Conservation (phyloP, 2,888 invertebrate genomes). For the Brachyptera risi region DNA sequence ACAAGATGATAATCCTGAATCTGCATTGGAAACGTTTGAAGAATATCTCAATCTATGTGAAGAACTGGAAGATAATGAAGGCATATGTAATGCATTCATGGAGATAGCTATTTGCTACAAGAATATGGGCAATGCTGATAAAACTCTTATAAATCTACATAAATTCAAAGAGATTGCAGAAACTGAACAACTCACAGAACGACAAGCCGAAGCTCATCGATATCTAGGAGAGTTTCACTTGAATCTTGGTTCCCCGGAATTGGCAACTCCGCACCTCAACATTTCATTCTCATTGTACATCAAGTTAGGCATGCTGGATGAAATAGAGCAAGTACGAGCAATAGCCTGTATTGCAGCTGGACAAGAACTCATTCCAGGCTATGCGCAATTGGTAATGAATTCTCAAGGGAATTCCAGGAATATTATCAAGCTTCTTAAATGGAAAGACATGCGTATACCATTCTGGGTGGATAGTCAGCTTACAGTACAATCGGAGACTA, state of each 20-base stretch:
- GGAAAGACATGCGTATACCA: slow-evolving; percentile 9
- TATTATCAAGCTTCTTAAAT: not conserved
- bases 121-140: not conserved
- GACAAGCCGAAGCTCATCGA: slow-evolving; percentile 41
- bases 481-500: no score
- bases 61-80: not conserved
- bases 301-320: slow-evolving; percentile 34
- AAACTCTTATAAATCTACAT: slow-evolving; percentile 34
- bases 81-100: slow-evolving; percentile 2
- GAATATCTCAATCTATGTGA: not conserved
- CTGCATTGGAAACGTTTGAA: not conserved
- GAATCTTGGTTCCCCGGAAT: slow-evolving; percentile 38
- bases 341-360: slow-evolving; percentile 42
- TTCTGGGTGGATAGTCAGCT: slow-evolving; percentile 16
- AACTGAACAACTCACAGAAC: slow-evolving; percentile 37
- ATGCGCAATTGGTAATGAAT: not conserved
- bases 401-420: not conserved
- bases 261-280: slow-evolving; percentile 40
- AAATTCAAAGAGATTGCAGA: slow-evolving; percentile 38
- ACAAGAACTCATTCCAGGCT: not conserved
- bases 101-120: slow-evolving; percentile 16
- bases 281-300: slow-evolving; percentile 41
- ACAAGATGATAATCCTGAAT: not conserved
- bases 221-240: slow-evolving; percentile 43
- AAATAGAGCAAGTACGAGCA: slow-evolving; percentile 40